Conservation (phyloP, 2,888 invertebrate genomes). For the Drosophila mercatorum region DNA sequence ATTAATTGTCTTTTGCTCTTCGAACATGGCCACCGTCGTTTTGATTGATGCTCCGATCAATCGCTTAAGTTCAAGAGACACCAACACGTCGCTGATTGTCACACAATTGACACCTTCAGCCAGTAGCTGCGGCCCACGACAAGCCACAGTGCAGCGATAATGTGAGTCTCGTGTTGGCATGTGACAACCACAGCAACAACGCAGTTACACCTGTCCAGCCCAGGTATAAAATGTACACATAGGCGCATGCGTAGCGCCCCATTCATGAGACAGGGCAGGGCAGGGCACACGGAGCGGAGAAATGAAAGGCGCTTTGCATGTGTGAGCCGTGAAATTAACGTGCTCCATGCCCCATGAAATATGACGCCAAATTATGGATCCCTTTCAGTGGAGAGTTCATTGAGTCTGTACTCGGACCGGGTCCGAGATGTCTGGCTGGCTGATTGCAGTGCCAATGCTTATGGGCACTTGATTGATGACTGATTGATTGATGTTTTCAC, state of each 20-base stretch:
- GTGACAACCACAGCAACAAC: constrained; percentile 45
- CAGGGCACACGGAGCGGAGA: constrained; percentile 5
- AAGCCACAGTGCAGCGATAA: constrained; percentile 21
- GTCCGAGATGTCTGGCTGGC: constrained; percentile 26
- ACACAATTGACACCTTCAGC: constrained; percentile 56
- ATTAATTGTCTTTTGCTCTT: constrained; percentile 35
- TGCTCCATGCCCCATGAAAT: constrained; percentile 35
- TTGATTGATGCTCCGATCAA: constrained; percentile 22
- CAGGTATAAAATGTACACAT: constrained; percentile 3
- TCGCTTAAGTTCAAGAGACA: constrained; percentile 24
- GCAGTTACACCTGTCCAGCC: constrained; percentile 35
- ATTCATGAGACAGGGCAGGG: constrained; percentile 8
- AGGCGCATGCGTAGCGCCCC: constrained; percentile 60
- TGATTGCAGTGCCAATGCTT: constrained; percentile 31
- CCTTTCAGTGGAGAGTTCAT: constrained; percentile 59
- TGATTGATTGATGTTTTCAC: constrained; percentile 78
- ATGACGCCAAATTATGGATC: constrained; percentile 41
- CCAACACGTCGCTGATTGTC: constrained; percentile 42
- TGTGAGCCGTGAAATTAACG: constrained; percentile 60
- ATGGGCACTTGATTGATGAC: constrained; percentile 67
- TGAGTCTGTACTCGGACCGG: constrained; percentile 30
- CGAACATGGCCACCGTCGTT: constrained; percentile 31
- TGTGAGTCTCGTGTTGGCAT: constrained; percentile 56
- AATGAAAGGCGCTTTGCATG: constrained; percentile 72
- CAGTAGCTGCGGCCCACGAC: constrained; percentile 21